Base-by-base conservation (phyloP, 2,888 invertebrate species). In the Capitulum mitella region DNA sequence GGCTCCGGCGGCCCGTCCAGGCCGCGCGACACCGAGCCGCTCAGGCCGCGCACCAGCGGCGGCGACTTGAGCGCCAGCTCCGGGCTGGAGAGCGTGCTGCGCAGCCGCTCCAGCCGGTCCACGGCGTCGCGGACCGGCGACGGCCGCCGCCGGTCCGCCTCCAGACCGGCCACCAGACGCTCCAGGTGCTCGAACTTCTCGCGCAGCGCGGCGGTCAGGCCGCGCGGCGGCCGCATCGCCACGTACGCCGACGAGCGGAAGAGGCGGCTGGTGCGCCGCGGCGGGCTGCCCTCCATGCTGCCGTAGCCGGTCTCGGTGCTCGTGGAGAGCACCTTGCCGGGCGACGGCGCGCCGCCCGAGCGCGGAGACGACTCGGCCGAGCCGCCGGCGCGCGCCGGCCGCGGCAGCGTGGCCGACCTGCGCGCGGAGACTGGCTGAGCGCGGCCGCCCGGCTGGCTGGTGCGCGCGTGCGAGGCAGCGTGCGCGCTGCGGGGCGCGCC, bases 261-360 rank as follows among this genome's bases (percentile, higher is more conserved):
- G 34, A 32, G 64, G 1, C 37, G 70, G 70, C 8, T n/a, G n/a
- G n/a, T n/a, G n/a, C 70, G 32, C 70, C 37, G 37, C 19, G 70
- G 70, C 19, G 70, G 70, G 6, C 61, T 61, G 61, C 6, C 10
- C 37, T 70, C 70, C 70, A 70, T 70, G 26, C 70, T 70, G 26
- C 37, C 70, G 37, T 70, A 70, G 22, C 70, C 70, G 22, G 70
- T 70, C 70, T 70, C 70, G 6, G 70, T 70, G 37, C 70, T 70
- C 37, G 70, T 70, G 0, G 70, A 70, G 19, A 37, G 70, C 37
- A 8, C 29, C 37, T 70, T 70, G 19, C 22, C 1, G 1, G 70
- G 70, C 22, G 70, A 37, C 6, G 14, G 34, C 6, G 19, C 19
- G 70, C 70, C 37, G 1, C 10, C 1, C 37, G 70, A 70, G 22